Base-by-base conservation (phyloP, 1,140 invertebrate species). In the Lasioglossum baleicum region DNA sequence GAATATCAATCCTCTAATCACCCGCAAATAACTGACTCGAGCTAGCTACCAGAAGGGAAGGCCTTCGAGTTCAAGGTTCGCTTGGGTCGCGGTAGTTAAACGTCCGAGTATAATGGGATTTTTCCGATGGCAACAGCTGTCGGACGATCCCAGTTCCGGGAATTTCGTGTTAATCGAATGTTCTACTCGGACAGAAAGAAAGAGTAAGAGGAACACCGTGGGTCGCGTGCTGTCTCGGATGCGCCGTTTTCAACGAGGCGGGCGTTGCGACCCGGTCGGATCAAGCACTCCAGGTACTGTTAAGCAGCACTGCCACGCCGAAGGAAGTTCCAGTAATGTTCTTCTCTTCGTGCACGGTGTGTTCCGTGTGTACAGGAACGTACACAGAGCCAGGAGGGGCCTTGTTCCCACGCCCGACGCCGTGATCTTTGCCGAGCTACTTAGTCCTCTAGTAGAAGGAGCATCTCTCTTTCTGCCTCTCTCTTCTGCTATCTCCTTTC, bases 401-500 rank as follows among this genome's bases (percentile, higher is more conserved):
- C 84, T 89, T 86, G 88, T 90, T 90, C 90, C 90, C 90, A 90
- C 90, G 90, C 81, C 89, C 90, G 89, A 76, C 75, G 84, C 86
- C 85, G 87, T 90, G 90, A 90, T 90, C 90, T 90, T 89, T 90
- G 85, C 82, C 74, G 79, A 80, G 87, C 88, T 87, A 86, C 87
- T 82, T 85, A 89, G 83, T 82, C 81, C 81, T 83, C 67, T 7
- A 31, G 67, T 60, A 81, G 67, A 74, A 35, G 72, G 71, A 76
- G 69, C 60, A 13, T 48, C n/a, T 70, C 56, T 31, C 17, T 42
- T 31, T 64, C 53, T 69, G 31, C 53, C 51, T 51, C 35, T 35
- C n/a, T 70, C 56, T 42, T 48, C 53, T 13, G 5, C 5, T 73
- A 53, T 31, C 13, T 44, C 53, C 58, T 44, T 70, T 2, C 72